Evolutionary conservation across 2,888 invertebrate species (phyloP), one percentile per base, ranked within the genome.

Genomic region (Iselma pallidipennis): DNA sequence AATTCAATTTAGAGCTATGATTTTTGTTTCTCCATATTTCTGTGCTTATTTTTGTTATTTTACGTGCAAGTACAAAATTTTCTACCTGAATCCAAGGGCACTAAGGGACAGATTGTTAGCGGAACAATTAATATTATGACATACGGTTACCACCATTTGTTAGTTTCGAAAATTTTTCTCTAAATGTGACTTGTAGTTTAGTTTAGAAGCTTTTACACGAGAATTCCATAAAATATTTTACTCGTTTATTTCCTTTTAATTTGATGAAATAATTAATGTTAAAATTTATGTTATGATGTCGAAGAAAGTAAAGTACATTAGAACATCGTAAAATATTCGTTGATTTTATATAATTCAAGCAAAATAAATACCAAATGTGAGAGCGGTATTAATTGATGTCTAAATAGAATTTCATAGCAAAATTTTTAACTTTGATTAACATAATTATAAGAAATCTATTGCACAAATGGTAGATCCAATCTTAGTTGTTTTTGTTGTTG

Each of bases 51-150:
- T 55, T 25, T 16, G 16, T 12, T 49, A 26, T 33, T 53, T 48
- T 33, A 28, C 25, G 33, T 29, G 48, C 31, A 51, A 31, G 2
- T 2, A 9, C 10, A 4, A 14, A 6, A 28, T 6, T 29, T 52
- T 31, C 55, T 62, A 62, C 62, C 62, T 62, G 63, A 10, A 57
- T 61, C 49, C 51, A 57, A 50, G 33, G 55, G 53, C 61, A 49
- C 33, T 21, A 57, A 65, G 59, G 65, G 65, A 67, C 67, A 67
- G 67, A 65, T 65, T 67, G 67, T 67, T 61, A 58, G 63, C 67
- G 67, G 50, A 65, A 67, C 63, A 67, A 67, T 67, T 67, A 67
- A 63, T 59, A 57, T 52, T 52, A 58, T 63, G 65, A 62, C 67
- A 67, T 67, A 63, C 67, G 67, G 67, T 61, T 51, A 63, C 61